These are phyloP conservation scores for Grus americana DNA, from an alignment of 2,113 vertebrate species.

Conservation along the genomic window DNA sequence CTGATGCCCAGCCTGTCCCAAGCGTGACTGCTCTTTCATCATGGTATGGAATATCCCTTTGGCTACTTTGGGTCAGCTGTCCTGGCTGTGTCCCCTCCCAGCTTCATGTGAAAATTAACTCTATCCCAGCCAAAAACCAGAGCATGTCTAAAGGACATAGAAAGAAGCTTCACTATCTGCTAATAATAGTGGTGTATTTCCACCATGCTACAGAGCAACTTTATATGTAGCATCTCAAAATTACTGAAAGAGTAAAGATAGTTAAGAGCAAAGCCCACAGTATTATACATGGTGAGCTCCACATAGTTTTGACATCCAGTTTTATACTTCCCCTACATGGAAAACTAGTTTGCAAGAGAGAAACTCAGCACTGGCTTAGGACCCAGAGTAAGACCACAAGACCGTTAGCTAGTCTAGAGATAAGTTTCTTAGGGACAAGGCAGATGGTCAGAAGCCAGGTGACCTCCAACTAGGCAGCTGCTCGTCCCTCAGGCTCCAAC, in stretches of 20 bases:
- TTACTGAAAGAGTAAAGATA: neutral
- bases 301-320: neutral
- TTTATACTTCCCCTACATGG: neutral
- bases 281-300: neutral
- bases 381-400: neutral
- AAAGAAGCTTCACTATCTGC: neutral
- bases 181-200: neutral
- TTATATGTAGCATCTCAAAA: neutral
- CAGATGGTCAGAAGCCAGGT: neutral
- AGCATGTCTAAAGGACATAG: neutral
- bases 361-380: neutral
- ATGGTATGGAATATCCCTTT: too few species aligned
- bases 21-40: too few species aligned
- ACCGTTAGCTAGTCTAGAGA: neutral
- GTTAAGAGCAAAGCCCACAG: neutral
- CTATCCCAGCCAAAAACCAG: too few species aligned
- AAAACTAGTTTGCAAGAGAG: neutral
- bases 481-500: neutral
- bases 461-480: neutral
- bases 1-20: too few species aligned
- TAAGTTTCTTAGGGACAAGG: neutral
- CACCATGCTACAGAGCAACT: neutral
- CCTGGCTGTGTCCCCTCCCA: too few species aligned
- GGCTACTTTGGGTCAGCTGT: too few species aligned
- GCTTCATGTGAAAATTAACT: too few species aligned